Evolutionary conservation across 53 echinoderm and acorn worm species (phyloP).

Genomic region (Holothuria leucospilota): DNA sequence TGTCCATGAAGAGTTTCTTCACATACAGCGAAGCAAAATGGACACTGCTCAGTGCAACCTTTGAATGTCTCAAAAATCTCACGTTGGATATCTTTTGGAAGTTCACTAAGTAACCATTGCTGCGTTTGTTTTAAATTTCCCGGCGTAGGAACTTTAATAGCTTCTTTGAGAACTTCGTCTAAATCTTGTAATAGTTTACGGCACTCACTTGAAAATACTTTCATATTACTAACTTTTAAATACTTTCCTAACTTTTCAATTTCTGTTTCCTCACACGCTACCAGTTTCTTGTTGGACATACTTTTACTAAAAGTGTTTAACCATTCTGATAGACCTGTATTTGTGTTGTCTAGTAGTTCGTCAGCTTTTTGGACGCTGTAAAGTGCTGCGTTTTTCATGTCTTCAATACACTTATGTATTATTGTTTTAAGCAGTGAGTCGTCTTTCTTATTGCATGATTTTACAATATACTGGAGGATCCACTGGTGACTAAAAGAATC

Average conservation of each 20-base stretch:
- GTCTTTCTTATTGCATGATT: too few relatives aligned
- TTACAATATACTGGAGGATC: too few relatives aligned
- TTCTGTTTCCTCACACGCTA: not conserved
- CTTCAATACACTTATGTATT: too few relatives aligned
- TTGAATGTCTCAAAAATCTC: not conserved
- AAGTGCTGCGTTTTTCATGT: too few relatives aligned
- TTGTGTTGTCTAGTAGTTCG: too few relatives aligned
- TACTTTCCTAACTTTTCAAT: not conserved
- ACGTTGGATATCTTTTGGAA: not conserved
- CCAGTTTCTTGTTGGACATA: not conserved
- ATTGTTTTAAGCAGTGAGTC: too few relatives aligned
- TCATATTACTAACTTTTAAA: not conserved
- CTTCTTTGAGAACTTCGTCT: not conserved
- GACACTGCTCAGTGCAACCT: conserved; percentile 21
- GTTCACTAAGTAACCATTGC: not conserved
- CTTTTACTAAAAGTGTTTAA: not conserved
- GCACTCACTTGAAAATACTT: not conserved
- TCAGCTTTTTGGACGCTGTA: too few relatives aligned
- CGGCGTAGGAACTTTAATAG: not conserved
- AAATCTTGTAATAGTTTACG: not conserved
- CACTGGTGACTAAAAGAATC: too few relatives aligned
- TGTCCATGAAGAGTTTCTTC: not conserved
- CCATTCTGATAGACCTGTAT: not conserved
- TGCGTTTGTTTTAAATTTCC: not conserved
- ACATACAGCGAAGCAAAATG: not conserved